phyloP scores from a whole-genome alignment of 2,797 vertebrate genomes.

The Anniella stebbinsi region DNA sequence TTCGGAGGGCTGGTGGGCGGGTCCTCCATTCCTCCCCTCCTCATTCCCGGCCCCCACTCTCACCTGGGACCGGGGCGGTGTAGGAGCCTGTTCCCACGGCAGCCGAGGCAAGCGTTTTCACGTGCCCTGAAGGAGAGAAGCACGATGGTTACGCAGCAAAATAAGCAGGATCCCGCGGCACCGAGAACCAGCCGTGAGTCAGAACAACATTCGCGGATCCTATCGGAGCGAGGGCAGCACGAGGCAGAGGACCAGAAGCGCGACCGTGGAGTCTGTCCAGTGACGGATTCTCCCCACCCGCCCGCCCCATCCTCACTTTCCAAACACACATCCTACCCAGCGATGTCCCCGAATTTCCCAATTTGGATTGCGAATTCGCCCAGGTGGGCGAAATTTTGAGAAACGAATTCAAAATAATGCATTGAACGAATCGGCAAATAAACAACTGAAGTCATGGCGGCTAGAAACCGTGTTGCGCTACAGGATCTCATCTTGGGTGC shows the following conservation, averaged over 20 bases:
- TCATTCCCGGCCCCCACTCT: not conserved
- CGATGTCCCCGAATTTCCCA: not conserved
- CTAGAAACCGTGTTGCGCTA: too few relatives aligned
- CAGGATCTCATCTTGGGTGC: too few relatives aligned
- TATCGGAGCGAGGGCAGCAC: too few relatives aligned
- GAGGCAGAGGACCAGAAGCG: not conserved
- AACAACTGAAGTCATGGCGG: too few relatives aligned
- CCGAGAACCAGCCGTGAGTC: not conserved
- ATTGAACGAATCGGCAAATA: too few relatives aligned
- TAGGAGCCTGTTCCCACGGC: accelerated
- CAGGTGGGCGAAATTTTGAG: not conserved
- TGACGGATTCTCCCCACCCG: not conserved
- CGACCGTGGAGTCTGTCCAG: too few relatives aligned
- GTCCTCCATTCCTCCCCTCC: too few relatives aligned
- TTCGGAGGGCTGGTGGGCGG: not conserved
- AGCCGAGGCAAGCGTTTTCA: not conserved
- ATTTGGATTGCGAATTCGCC: not conserved
- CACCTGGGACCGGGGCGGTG: not conserved
- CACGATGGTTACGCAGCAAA: accelerated
- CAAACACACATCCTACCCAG: not conserved
- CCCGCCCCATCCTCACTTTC: too few relatives aligned
- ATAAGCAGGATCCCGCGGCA: not conserved
- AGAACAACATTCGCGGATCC: not conserved
- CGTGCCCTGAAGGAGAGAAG: slow-evolving; percentile 41
- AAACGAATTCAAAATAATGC: not conserved